phyloP scores from a whole-genome alignment of 2,797 vertebrate species.

The Erithacus rubecula region DNA sequence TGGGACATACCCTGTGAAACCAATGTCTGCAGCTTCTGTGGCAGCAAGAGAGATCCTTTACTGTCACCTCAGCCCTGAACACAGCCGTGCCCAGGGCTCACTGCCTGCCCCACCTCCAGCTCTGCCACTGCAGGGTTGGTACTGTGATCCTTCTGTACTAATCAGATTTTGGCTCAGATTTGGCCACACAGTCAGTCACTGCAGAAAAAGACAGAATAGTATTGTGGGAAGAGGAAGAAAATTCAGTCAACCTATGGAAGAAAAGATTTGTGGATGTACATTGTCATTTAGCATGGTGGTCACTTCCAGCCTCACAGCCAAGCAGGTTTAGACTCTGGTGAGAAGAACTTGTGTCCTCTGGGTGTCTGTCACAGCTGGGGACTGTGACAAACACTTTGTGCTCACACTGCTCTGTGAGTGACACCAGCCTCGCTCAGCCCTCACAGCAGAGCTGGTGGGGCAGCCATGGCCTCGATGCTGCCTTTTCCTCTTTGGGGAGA shows the following conservation, averaged over 20 bases:
- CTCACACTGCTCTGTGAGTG: neutral
- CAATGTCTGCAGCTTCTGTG: neutral
- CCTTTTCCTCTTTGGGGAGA: neutral
- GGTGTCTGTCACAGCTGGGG: neutral
- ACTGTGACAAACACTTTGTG: rapidly evolving
- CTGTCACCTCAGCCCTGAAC: neutral
- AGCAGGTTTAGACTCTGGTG: neutral
- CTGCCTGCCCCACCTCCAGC: neutral
- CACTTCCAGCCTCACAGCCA: rapidly evolving
- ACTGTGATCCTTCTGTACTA: rapidly evolving
- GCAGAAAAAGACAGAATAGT: neutral
- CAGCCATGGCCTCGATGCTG: rapidly evolving
- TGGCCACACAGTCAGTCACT: rapidly evolving
- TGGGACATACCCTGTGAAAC: neutral
- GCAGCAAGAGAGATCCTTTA: neutral
- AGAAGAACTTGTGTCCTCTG: neutral
- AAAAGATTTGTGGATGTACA: too few species aligned
- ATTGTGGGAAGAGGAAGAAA: neutral
- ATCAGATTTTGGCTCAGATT: neutral
- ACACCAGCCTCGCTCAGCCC: neutral
- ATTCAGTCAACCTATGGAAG: neutral
- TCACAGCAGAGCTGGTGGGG: neutral
- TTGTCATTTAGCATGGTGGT: rapidly evolving
- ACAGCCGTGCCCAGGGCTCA: rapidly evolving
- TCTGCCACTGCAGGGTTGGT: neutral